Conservation (phyloP, 2,113 vertebrate species). For the Fulmarus glacialis region DNA sequence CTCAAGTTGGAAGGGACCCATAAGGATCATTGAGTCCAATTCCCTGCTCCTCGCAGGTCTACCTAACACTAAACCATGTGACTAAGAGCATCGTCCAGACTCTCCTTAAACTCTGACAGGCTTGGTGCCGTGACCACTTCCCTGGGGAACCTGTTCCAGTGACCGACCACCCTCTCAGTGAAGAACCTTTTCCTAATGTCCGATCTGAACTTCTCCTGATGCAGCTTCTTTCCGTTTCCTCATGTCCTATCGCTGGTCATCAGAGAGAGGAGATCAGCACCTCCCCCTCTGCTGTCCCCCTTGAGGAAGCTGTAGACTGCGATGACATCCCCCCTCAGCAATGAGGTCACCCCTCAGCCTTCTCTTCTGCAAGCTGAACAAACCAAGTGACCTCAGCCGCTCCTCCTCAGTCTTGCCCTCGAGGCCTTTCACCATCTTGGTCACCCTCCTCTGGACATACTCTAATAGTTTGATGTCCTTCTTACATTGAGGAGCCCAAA, state of each 20-base stretch:
- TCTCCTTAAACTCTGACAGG: background rate
- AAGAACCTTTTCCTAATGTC: background rate
- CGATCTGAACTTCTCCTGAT: background rate
- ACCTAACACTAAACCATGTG: background rate
- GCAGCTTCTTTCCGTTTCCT: background rate
- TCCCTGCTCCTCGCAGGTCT: background rate
- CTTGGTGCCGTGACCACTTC: background rate
- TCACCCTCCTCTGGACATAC: background rate
- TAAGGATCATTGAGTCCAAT: background rate
- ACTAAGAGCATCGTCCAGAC: background rate
- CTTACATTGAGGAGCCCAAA: background rate
- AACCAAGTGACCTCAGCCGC: background rate
- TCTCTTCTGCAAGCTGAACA: background rate
- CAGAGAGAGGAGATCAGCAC: background rate
- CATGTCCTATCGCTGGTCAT: fast-evolving
- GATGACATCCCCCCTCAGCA: background rate
- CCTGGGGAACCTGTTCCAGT: background rate
- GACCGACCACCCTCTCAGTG: background rate
- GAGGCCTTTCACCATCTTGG: background rate
- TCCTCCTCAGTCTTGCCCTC: background rate
- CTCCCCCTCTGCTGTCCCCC: background rate
- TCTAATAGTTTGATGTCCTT: no score
- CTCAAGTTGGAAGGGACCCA: background rate
- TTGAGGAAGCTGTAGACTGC: background rate
- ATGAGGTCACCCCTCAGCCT: background rate